Conservation (phyloP, 2,797 vertebrate genomes). For the Squalus acanthias region DNA sequence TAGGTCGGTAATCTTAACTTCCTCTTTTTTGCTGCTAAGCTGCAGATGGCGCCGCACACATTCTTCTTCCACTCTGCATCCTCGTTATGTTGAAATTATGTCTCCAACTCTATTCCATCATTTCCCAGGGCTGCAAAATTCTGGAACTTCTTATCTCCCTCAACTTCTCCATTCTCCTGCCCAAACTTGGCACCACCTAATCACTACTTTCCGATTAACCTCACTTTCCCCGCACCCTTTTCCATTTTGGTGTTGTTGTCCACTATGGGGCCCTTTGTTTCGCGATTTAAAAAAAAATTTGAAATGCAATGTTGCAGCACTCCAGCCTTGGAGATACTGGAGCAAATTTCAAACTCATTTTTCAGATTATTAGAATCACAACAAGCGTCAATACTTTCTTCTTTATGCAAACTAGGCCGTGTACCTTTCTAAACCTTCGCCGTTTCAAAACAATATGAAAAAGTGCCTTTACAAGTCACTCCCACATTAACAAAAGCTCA, state of each 20-base stretch:
- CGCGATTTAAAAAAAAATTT: not conserved
- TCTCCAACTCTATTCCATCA: not conserved
- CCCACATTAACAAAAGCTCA: not conserved
- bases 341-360: not conserved
- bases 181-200: not conserved
- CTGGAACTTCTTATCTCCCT: not conserved
- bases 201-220: not conserved
- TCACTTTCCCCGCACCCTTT: not conserved
- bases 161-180: not conserved
- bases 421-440: not conserved
- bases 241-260: not conserved
- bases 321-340: not conserved
- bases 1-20: not conserved
- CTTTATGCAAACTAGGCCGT: not conserved
- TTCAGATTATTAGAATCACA: not conserved
- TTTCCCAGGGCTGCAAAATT: not conserved
- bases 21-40: not conserved
- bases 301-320: not conserved
- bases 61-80: not conserved
- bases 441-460: not conserved
- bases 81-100: not conserved
- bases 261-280: not conserved
- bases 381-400: not conserved
- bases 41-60: not conserved
- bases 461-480: not conserved